phyloP scores from a whole-genome alignment of 1,140 invertebrate genomes.

The Pemphigus obesinymphae region DNA sequence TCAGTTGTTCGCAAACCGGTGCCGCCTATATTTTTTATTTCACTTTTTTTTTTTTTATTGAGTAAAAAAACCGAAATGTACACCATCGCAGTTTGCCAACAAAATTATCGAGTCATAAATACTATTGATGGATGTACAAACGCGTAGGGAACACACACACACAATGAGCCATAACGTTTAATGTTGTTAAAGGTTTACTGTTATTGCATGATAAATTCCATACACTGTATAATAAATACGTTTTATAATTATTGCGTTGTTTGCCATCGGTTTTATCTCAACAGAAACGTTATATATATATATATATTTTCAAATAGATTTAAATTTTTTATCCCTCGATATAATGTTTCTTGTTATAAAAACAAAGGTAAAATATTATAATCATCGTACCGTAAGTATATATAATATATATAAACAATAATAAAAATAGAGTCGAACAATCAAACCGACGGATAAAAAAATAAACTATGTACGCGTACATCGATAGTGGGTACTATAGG shows the following conservation, averaged over 20 bases:
- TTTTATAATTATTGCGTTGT: neutral
- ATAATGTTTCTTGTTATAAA: neutral
- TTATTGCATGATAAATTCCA: neutral
- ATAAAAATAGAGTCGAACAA: neutral
- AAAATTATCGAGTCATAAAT: neutral
- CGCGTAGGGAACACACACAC: no score
- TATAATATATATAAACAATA: neutral
- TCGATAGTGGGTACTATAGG: no score
- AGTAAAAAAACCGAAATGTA: neutral
- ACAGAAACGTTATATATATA: neutral
- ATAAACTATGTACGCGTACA: no score
- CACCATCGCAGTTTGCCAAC: neutral
- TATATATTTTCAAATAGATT: neutral
- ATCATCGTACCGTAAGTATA: no score
- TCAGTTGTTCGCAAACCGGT: conserved; percentile 19
- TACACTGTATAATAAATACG: neutral
- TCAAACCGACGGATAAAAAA: neutral
- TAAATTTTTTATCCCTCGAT: neutral
- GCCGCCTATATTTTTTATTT: conserved; percentile 9
- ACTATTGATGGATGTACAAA: neutral
- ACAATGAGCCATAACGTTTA: conserved; percentile 5
- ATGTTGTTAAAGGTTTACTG: neutral
- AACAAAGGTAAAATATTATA: no score
- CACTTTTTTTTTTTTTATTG: neutral
- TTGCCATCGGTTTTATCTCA: neutral